Evolutionary conservation across 2,888 invertebrate genomes (phyloP), one percentile per base, ranked within the genome.

Genomic region (Troides helena): DNA sequence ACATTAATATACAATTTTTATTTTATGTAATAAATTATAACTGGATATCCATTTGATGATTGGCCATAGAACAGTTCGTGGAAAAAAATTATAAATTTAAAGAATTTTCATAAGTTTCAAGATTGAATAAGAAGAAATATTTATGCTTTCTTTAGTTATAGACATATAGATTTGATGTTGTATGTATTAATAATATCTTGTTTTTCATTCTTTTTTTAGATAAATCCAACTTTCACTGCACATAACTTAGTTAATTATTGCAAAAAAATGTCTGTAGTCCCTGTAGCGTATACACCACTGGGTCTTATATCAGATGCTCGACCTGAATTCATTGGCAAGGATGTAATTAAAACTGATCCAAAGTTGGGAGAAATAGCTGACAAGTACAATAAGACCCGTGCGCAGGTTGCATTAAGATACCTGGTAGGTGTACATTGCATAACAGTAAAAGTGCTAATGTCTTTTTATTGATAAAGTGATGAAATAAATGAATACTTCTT

Each of bases 281-380:
- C 98, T 66, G 95, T 94, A 61, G 97, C 94, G 0, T 98, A 96
- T 82, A 95, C 96, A 46, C 97, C 97, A 0, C 87, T 98, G 77
- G 95, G 79, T 78, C 94, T 79, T 79, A 89, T 84, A 80, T 94
- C 79, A 63, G 90, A 79, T 81, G 94, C 85, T 59, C 81, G 87
- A 77, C 93, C 83, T 39, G 93, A 92, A 78, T 91, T 87, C 81
- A 87, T 17, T n/a, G 92, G 85, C 62, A 92, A 93, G 3, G 94
- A 95, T 17, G 87, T 85, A 0, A 94, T 95, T 64, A 88, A 96
- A 70, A 93, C 93, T 1, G 94, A 95, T 70, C 88, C 93, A 0
- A 92, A 93, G 76, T 87, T 95, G 0, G 85, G 89, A 0, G 85
- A 86, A 50, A 87, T 96, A 14, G 94, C 94, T 0, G 86, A 93